phyloP scores from a whole-genome alignment of 1,140 invertebrate species.

The Caenorhabditis latens region DNA sequence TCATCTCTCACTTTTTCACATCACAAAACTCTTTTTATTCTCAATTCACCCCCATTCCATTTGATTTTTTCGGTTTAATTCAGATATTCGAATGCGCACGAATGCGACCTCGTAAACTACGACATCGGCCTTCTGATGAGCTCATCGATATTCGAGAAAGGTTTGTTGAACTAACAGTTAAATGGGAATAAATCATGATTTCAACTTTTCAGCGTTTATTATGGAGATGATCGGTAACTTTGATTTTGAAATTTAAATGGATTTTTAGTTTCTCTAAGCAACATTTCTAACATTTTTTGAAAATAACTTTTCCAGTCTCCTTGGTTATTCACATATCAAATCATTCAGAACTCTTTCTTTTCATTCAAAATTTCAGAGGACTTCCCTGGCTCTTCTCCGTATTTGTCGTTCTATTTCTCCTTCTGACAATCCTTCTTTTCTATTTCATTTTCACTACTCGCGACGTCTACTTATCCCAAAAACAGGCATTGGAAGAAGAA shows the following conservation, averaged over 20 bases:
- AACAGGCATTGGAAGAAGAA: constrained; percentile 33
- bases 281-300: not conserved
- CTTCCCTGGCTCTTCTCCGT: constrained; percentile 45
- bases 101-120: constrained; percentile 49
- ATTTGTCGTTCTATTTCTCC: constrained; percentile 30
- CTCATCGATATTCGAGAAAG: constrained; percentile 47
- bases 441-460: constrained; percentile 47
- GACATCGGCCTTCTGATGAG: constrained; percentile 47
- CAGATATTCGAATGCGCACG: constrained; percentile 26
- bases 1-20: not conserved
- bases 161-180: not conserved
- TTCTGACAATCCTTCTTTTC: constrained; percentile 28
- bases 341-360: not conserved
- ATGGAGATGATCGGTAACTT: constrained; percentile 35
- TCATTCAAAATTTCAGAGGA: constrained; percentile 1
- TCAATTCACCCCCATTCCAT: not conserved
- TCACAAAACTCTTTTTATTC: not conserved
- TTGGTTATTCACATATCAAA: not conserved
- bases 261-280: constrained; percentile 20
- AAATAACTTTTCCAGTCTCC: not conserved
- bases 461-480: constrained; percentile 31
- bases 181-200: not conserved
- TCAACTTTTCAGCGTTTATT: not conserved
- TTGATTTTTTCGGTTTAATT: constrained; percentile 1
- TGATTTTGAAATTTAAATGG: not conserved